Evolutionary conservation across 2,888 invertebrate species (phyloP).

Genomic region (Sacculina carcini): DNA sequence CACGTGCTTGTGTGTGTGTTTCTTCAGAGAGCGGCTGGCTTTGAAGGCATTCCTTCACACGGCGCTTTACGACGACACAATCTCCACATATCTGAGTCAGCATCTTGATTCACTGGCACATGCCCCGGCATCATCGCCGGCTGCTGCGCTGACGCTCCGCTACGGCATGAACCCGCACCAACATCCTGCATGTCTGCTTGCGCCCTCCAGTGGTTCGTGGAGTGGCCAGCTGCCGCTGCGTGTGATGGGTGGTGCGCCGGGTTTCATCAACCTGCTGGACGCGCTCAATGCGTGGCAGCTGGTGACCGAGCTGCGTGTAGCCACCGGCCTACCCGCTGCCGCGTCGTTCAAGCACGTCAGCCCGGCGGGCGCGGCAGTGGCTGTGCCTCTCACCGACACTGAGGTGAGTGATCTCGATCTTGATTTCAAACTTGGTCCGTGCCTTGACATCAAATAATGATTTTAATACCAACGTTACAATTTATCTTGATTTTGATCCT

Average conservation of each 20-base stretch:
- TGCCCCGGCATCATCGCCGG: conserved; percentile 21
- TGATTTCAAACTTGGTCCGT: too few relatives aligned
- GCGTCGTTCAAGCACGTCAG: conserved; percentile 96
- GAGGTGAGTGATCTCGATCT: conserved; percentile 25
- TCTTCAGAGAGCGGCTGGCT: conserved; percentile 50
- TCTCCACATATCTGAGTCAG: conserved; percentile 80
- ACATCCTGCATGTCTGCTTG: conserved; percentile 76
- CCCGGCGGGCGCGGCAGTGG: conserved; percentile 89
- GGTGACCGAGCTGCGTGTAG: conserved; percentile 56
- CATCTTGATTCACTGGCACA: conserved; percentile 27
- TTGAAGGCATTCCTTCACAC: conserved; percentile 91
- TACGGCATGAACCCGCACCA: conserved; percentile 98
- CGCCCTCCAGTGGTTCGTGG: too few relatives aligned
- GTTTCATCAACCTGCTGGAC: conserved; percentile 90
- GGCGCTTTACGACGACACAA: conserved; percentile 73
- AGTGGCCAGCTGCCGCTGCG: conserved; percentile 52
- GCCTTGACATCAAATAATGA: too few relatives aligned
- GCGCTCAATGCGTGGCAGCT: conserved; percentile 93
- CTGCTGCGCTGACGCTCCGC: conserved; percentile 30
- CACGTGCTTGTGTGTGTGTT: too few relatives aligned
- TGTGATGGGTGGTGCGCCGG: conserved; percentile 66
- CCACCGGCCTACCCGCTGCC: conserved; percentile 61
- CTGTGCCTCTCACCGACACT: conserved; percentile 40
- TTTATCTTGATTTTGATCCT: too few relatives aligned
- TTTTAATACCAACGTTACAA: too few relatives aligned